phyloP scores from a whole-genome alignment of 1,140 invertebrate genomes.

The Musca domestica region DNA sequence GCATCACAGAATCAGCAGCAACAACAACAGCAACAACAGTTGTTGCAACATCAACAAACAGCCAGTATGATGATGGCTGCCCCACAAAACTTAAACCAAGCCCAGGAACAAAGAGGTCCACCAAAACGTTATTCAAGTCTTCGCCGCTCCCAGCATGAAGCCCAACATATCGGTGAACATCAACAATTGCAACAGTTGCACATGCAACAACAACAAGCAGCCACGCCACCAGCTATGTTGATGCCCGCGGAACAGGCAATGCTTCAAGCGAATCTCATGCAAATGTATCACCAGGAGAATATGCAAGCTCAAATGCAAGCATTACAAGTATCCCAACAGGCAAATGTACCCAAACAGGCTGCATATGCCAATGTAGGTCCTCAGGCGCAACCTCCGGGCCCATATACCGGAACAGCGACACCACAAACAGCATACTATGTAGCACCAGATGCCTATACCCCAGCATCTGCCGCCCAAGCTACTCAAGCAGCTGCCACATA shows the following conservation, averaged over 20 bases:
- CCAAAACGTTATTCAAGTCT: slow-evolving; percentile 77
- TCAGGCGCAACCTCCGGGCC: slow-evolving; percentile 25
- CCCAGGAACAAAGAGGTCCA: slow-evolving; percentile 54
- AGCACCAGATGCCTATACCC: slow-evolving; percentile 24
- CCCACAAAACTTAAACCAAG: slow-evolving; percentile 32
- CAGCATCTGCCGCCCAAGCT: slow-evolving; percentile 10
- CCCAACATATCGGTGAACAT: slow-evolving; percentile 45
- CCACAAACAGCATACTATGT: slow-evolving; percentile 21
- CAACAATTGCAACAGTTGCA: slow-evolving; percentile 41
- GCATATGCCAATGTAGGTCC: slow-evolving; percentile 18
- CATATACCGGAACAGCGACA: not conserved
- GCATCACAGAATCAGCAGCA: slow-evolving; percentile 39
- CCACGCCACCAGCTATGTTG: slow-evolving; percentile 34
- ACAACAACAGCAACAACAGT: slow-evolving; percentile 37
- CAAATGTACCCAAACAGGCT: slow-evolving; percentile 28
- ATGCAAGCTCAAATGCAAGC: slow-evolving; percentile 48
- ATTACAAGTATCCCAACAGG: slow-evolving; percentile 34
- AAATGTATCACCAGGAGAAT: slow-evolving; percentile 49
- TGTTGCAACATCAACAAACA: slow-evolving; percentile 39
- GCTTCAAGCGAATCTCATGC: slow-evolving; percentile 39
- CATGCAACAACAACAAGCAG: slow-evolving; percentile 32
- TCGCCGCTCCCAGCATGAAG: slow-evolving; percentile 58
- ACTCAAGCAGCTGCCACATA: slow-evolving; percentile 23
- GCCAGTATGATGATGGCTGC: slow-evolving; percentile 18
- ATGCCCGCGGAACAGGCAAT: slow-evolving; percentile 48